Base-by-base conservation (phyloP, 2,113 vertebrate species). In the Zeus faber region DNA sequence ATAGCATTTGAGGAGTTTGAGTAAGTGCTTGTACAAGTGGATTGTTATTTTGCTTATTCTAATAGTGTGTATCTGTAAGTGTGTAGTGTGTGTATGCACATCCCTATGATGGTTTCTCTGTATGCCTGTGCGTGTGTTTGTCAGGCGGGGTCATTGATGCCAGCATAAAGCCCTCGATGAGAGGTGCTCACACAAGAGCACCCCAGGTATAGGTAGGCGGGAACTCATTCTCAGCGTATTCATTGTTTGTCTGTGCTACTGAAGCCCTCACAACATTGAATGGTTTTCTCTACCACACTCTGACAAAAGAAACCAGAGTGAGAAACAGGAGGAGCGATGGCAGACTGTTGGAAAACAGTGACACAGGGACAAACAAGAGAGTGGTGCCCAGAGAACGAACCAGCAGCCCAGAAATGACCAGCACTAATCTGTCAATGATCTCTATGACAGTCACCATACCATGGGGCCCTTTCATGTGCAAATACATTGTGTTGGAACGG, bases 401-500 rank as follows among this genome's bases (percentile, higher is more conserved):
- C n/a, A n/a, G n/a, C 49, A 26, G 48, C 22, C 44, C 29, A 50
- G 27, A 68, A 71, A 49, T 49, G 45, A 46, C 59, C 51, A 55
- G 53, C 31, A 40, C 44, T 44, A 71, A 68, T 75, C 65, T 61
- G 73, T 63, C 54, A 51, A 33, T 51, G 43, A 57, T 57, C 40
- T 50, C 31, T 40, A 14, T 60, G 25, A 26, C 49, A 47, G 39
- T 44, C 61, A 27, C 31, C 46, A 27, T 33, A 49, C 11, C 41
- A 17, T 3, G 20, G 20, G 58, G 54, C 21, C 65, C 64, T 72
- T 82, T 72, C 53, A 63, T 65, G 62, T 65, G 62, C 44, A 62
- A 76, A 77, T 67, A 58, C 73, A 62, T 62, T 65, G 70, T 53
- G 65, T 37, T 37, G 72, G 62, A 54, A 43, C 31, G 5, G 16